Percentiles rank a stretch among this genome's conserved stretches.
Conservation (phyloP, 2,888 invertebrate species). For the Erebia ligea region DNA sequence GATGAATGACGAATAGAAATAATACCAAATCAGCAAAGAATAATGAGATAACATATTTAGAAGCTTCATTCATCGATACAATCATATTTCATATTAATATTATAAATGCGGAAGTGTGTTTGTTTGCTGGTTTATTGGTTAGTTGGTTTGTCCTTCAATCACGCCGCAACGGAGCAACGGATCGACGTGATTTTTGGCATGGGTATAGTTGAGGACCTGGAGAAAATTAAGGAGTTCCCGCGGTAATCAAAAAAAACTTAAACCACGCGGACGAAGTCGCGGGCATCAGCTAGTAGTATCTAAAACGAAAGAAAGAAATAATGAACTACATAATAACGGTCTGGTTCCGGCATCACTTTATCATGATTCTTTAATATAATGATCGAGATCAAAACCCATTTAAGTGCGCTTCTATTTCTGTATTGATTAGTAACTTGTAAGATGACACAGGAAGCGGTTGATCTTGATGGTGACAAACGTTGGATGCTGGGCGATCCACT, state of each 20-base stretch:
- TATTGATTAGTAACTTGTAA: constrained; percentile 33
- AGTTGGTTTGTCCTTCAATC: too few relatives aligned
- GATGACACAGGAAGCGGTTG: constrained; percentile 38
- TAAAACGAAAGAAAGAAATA: background rate
- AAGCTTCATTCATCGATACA: too few relatives aligned
- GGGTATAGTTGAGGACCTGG: too few relatives aligned
- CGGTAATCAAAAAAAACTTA: too few relatives aligned
- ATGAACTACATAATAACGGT: background rate
- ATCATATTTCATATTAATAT: too few relatives aligned
- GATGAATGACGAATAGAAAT: background rate
- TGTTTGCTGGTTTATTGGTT: too few relatives aligned
- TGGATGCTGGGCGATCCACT: constrained; percentile 33
- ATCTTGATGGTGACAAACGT: constrained; percentile 38
- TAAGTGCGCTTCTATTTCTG: constrained; percentile 37
- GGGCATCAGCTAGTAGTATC: too few relatives aligned
- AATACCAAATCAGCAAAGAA: background rate
- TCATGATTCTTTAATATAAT: background rate
- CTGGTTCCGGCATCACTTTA: background rate
- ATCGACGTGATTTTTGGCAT: too few relatives aligned
- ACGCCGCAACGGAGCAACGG: too few relatives aligned
- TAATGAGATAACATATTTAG: background rate
- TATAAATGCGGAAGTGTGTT: too few relatives aligned
- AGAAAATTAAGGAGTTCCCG: too few relatives aligned
- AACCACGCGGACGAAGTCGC: too few relatives aligned
- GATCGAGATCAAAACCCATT: constrained; percentile 24